Evolutionary conservation across 2,888 invertebrate genomes (phyloP).

Genomic region (Tridacna gigas): DNA sequence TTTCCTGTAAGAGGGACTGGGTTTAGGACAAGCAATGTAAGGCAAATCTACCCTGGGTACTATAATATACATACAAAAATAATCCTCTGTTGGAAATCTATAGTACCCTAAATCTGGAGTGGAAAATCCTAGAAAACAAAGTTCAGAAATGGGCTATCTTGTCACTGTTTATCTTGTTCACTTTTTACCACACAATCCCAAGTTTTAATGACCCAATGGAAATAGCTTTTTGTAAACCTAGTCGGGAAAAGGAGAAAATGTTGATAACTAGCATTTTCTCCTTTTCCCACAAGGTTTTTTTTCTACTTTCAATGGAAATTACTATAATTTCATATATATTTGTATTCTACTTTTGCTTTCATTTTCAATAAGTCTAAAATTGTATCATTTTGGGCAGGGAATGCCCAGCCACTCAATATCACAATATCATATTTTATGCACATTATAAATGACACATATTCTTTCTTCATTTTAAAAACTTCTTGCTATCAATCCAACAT

Average conservation of each 20-base stretch:
- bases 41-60: too few relatives aligned
- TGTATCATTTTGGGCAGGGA: too few relatives aligned
- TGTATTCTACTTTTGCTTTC: too few relatives aligned
- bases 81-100: constrained; percentile 19
- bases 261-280: neutral
- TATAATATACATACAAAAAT: constrained; percentile 20
- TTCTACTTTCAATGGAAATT: neutral
- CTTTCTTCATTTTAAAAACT: too few relatives aligned
- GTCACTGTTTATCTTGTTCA: neutral
- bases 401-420: too few relatives aligned
- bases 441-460: too few relatives aligned
- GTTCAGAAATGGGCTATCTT: neutral
- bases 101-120: constrained; percentile 10
- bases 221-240: neutral
- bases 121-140: constrained; percentile 16
- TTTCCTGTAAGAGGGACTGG: neutral
- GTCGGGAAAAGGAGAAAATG: neutral
- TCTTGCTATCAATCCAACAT: too few relatives aligned
- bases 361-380: too few relatives aligned
- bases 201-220: neutral
- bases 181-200: neutral
- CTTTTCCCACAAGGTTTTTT: neutral
- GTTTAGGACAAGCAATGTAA: too few relatives aligned
- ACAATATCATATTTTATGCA: too few relatives aligned
- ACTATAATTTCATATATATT: too few relatives aligned